These are phyloP conservation scores for Aproaerema taeniolella DNA, from an alignment of 2,888 invertebrate species.

Conservation along the genomic window DNA sequence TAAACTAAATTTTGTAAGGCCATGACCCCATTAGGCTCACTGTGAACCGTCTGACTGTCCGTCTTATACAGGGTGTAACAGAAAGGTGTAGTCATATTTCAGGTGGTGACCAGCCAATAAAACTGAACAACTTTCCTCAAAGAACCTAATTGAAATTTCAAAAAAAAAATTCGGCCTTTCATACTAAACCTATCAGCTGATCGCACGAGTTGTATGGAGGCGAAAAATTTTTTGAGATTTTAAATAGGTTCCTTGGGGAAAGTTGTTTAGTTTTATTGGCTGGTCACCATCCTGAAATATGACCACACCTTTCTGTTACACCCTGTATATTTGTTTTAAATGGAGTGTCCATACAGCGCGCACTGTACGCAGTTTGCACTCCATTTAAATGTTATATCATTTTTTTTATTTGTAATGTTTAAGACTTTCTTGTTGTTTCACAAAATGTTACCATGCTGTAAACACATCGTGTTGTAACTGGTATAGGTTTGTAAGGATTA, in stretches of 20 bases:
- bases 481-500: no score
- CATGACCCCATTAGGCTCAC: no score
- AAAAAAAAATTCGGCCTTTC: not conserved
- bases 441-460: no score
- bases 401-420: no score
- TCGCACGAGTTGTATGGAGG: not conserved
- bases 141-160: not conserved
- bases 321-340: slow-evolving; percentile 1
- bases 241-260: not conserved
- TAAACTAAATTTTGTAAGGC: slow-evolving; percentile 33
- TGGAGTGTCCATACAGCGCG: no score
- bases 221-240: not conserved
- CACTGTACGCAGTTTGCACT: no score
- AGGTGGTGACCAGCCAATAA: not conserved
- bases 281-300: no score
- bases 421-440: no score
- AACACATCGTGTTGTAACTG: no score
- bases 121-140: not conserved
- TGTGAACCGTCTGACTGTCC: not conserved
- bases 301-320: not conserved
- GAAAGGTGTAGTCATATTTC: not conserved
- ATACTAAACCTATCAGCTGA: not conserved
- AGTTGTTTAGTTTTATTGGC: not conserved
- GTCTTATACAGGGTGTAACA: not conserved
- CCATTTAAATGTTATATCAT: no score